These are phyloP conservation scores for Cariama cristata DNA, from an alignment of 2,113 vertebrate species.

Conservation along the genomic window DNA sequence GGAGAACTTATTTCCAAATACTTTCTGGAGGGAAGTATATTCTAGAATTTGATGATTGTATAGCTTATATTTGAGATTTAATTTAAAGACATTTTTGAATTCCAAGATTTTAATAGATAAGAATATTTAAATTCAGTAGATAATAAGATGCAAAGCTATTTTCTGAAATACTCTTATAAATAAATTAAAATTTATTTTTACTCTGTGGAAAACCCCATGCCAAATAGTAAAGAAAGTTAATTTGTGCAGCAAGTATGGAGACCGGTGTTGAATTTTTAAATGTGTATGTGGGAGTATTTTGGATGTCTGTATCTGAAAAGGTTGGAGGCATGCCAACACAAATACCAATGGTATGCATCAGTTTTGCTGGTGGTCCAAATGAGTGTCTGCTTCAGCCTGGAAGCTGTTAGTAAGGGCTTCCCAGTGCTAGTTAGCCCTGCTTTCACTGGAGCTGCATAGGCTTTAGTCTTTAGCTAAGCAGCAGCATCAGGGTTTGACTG, in stretches of 20 bases:
- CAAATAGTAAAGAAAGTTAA: not conserved
- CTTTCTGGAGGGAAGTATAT: not conserved
- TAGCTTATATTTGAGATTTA: not conserved
- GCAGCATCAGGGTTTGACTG: not conserved
- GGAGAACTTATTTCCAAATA: not conserved
- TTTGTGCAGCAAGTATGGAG: not conserved
- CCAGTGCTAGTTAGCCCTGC: not conserved
- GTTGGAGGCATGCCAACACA: not conserved
- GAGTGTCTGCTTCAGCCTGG: not conserved
- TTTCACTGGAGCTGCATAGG: not conserved
- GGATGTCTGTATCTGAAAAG: not conserved
- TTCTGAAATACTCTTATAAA: not conserved
- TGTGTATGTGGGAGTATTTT: not conserved
- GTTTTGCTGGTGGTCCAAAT: not conserved
- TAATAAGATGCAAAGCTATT: not conserved
- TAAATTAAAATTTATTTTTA: not conserved
- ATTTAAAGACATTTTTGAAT: not conserved
- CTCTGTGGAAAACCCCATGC: not conserved
- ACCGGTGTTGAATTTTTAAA: not conserved
- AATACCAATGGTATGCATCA: not conserved
- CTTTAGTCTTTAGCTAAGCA: not conserved
- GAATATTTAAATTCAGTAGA: not conserved
- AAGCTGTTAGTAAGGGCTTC: not conserved
- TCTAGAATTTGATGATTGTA: not conserved
- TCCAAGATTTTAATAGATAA: not conserved